Conservation (phyloP, 2,888 invertebrate genomes). For the Meandrusa payeni region DNA sequence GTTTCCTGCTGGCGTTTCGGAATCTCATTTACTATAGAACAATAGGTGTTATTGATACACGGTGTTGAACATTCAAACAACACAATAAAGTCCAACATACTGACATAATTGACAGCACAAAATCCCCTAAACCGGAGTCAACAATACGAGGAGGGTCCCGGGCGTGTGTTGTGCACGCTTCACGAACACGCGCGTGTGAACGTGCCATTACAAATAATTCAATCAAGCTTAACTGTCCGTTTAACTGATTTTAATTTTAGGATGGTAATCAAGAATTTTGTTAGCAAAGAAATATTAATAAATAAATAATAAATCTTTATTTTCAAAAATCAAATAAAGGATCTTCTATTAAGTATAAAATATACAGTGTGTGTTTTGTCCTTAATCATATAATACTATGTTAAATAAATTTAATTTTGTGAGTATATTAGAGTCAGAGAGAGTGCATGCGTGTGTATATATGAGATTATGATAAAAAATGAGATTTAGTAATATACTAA, state of each 20-base stretch:
- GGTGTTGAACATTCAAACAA: slow-evolving; percentile 16
- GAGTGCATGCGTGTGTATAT: too few relatives aligned
- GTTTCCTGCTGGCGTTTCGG: not conserved
- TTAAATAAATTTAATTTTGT: too few relatives aligned
- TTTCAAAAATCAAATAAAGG: too few relatives aligned
- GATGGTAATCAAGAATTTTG: too few relatives aligned
- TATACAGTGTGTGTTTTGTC: too few relatives aligned
- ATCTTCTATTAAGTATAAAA: too few relatives aligned
- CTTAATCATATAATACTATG: too few relatives aligned
- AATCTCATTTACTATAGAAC: slow-evolving; percentile 20
- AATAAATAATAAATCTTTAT: too few relatives aligned
- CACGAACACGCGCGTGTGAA: slow-evolving; percentile 30
- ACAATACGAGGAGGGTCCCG: slow-evolving; percentile 31
- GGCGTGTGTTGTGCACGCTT: slow-evolving; percentile 53
- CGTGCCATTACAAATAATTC: slow-evolving; percentile 27
- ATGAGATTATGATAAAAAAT: too few relatives aligned
- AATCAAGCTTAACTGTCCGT: slow-evolving; percentile 4
- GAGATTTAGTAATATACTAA: too few relatives aligned
- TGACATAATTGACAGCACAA: slow-evolving; percentile 26
- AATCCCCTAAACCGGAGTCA: slow-evolving; percentile 26
- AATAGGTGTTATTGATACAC: slow-evolving; percentile 17
- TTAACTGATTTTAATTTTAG: slow-evolving; percentile 15
- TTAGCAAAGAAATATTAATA: too few relatives aligned
- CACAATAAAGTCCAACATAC: slow-evolving; percentile 14
- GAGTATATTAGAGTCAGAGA: too few relatives aligned